These are phyloP conservation scores for Coptotermes formosanus DNA, from an alignment of 1,140 invertebrate genomes.

Conservation along the genomic window DNA sequence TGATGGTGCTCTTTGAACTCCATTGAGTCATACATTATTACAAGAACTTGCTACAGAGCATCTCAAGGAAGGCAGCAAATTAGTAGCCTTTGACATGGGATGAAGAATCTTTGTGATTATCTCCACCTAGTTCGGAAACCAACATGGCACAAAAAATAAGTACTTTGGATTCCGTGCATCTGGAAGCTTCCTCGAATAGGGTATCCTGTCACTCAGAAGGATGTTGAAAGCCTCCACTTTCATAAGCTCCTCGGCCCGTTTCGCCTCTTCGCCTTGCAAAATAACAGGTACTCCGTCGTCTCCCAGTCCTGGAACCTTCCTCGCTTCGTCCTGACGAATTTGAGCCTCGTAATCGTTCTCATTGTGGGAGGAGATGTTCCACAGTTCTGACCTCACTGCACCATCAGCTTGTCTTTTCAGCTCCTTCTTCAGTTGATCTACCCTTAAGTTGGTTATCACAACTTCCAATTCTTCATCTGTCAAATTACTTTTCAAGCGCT, in stretches of 20 bases:
- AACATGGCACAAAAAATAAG: slow-evolving; percentile 41
- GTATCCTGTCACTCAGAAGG: slow-evolving; percentile 84
- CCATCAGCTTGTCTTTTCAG: background rate
- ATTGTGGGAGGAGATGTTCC: background rate
- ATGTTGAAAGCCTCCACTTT: slow-evolving; percentile 88
- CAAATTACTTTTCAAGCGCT: background rate
- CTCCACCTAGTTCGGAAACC: background rate
- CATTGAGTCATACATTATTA: too few relatives aligned
- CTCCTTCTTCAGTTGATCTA: background rate
- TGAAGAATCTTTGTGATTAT: too few relatives aligned
- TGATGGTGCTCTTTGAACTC: too few relatives aligned
- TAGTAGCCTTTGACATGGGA: too few relatives aligned
- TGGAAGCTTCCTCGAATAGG: slow-evolving; percentile 75
- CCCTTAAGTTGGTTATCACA: background rate
- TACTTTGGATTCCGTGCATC: slow-evolving; percentile 78
- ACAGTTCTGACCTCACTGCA: background rate
- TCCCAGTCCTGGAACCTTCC: slow-evolving; percentile 62
- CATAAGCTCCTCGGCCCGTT: slow-evolving; percentile 65
- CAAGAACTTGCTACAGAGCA: too few relatives aligned
- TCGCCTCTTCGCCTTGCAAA: slow-evolving; percentile 56
- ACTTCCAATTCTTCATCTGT: background rate
- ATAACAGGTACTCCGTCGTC: slow-evolving; percentile 68
- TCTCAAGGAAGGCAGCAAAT: too few relatives aligned
- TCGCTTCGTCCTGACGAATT: slow-evolving; percentile 50
- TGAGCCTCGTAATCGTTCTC: slow-evolving; percentile 39